Percentiles rank a stretch among this genome's conserved stretches.
phyloP scores from a whole-genome alignment of 1,140 invertebrate genomes.

The Pogonognathellus flavescens region DNA sequence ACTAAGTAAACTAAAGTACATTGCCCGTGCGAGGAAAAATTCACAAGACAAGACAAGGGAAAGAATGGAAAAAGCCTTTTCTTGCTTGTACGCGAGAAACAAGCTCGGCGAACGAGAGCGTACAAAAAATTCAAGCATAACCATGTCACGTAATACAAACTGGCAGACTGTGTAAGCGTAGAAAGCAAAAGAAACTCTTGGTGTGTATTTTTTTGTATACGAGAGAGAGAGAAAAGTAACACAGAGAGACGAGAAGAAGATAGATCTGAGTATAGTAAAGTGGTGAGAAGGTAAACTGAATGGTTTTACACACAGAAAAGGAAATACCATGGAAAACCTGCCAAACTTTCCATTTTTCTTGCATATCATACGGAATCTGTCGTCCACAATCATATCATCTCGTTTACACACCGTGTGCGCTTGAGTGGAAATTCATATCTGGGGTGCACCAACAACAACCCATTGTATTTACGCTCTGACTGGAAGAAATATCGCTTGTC shows the following conservation, averaged over 20 bases:
- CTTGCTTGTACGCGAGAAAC: slow-evolving; percentile 34
- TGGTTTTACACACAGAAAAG: not conserved
- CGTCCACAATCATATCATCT: slow-evolving; percentile 37
- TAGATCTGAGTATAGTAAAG: not conserved
- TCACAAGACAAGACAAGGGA: slow-evolving; percentile 26
- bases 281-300: slow-evolving; percentile 14
- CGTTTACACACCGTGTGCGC: not conserved
- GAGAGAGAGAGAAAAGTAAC: too few species aligned
- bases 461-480: not conserved
- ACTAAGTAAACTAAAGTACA: slow-evolving; percentile 43
- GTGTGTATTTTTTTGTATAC: not conserved
- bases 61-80: slow-evolving; percentile 42
- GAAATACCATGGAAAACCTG: slow-evolving; percentile 40
- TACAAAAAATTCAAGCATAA: slow-evolving; percentile 52
- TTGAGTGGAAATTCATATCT: not conserved
- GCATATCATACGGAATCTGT: slow-evolving; percentile 42
- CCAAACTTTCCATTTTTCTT: slow-evolving; percentile 53
- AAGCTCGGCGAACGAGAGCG: slow-evolving; percentile 29
- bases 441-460: not conserved
- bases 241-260: not conserved
- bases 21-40: not conserved
- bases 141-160: slow-evolving; percentile 55
- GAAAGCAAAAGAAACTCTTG: slow-evolving; percentile 42
- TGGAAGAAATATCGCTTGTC: too few species aligned
- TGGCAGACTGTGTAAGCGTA: slow-evolving; percentile 53